Evolutionary conservation across 2,113 vertebrate genomes (phyloP).

Genomic region (Fregata magnificens): DNA sequence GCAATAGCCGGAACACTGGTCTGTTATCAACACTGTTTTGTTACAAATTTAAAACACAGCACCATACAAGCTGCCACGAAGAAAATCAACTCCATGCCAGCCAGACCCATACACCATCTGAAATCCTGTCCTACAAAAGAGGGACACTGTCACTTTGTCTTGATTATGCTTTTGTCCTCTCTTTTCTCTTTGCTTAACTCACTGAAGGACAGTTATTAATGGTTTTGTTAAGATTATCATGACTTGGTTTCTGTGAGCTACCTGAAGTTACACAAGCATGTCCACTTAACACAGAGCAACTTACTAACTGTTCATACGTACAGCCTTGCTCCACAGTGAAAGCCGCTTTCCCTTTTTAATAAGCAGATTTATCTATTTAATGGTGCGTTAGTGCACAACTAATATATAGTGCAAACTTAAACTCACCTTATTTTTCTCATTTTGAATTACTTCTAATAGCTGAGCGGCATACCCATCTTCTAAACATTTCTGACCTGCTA

Average conservation of each 20-base stretch:
- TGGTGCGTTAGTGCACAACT: not conserved
- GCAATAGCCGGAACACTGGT: not conserved
- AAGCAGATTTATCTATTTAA: not conserved
- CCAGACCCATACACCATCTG: not conserved
- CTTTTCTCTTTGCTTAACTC: not conserved
- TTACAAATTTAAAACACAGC: not conserved
- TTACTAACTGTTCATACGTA: not conserved
- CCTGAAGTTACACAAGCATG: not conserved
- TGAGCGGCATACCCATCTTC: slow-evolving; percentile 85
- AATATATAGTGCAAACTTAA: not conserved
- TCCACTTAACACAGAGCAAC: not conserved
- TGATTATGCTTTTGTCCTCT: not conserved
- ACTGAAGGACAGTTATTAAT: not conserved
- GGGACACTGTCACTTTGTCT: not conserved
- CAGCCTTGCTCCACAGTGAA: not conserved
- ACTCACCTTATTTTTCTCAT: slow-evolving; percentile 91
- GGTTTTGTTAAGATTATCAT: not conserved
- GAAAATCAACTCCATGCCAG: not conserved
- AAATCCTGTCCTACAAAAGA: not conserved
- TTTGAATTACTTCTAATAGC: slow-evolving; percentile 87
- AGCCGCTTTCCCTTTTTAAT: not conserved
- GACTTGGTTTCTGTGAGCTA: not conserved
- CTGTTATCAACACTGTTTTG: not conserved
- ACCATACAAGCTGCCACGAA: not conserved
- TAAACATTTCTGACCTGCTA: slow-evolving; percentile 85